phyloP scores from a whole-genome alignment of 2,888 invertebrate genomes.

The Agriopis aurantiaria region DNA sequence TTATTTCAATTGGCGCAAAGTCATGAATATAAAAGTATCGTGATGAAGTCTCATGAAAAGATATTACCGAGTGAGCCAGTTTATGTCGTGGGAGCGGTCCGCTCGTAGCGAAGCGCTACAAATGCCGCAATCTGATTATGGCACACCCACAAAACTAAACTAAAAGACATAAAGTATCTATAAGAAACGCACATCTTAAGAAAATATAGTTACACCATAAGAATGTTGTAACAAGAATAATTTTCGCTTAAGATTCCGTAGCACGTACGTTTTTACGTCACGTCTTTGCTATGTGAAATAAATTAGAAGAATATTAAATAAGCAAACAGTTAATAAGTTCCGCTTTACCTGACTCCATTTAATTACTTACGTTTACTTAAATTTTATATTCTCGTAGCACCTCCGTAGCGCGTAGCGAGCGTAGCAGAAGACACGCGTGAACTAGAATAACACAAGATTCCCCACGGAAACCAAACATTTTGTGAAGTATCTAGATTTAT shows the following conservation, averaged over 20 bases:
- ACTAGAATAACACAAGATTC: neutral
- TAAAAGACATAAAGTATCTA: constrained; percentile 19
- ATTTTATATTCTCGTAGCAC: constrained; percentile 9
- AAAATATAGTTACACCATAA: neutral
- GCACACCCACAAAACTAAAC: constrained; percentile 74
- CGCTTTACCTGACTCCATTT: neutral
- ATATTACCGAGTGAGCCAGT: constrained; percentile 40
- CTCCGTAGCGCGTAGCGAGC: constrained; percentile 12
- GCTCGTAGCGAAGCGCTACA: constrained; percentile 76
- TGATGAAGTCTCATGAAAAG: constrained; percentile 42
- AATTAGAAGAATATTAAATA: neutral
- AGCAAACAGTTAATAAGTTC: neutral
- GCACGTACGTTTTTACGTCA: neutral
- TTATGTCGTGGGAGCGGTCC: constrained; percentile 75
- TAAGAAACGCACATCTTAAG: constrained; percentile 6
- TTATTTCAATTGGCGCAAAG: constrained; percentile 36
- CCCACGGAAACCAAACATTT: neutral
- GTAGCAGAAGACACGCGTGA: neutral
- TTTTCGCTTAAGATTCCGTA: constrained; percentile 6
- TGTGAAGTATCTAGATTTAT: too few relatives aligned
- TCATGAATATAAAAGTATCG: constrained; percentile 34
- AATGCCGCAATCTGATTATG: constrained; percentile 85
- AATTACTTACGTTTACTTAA: neutral
- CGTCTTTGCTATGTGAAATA: neutral
- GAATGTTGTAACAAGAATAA: neutral